Evolutionary conservation across 2,888 invertebrate genomes (phyloP), one percentile per base, ranked within the genome.

Genomic region (Nomada flava): DNA sequence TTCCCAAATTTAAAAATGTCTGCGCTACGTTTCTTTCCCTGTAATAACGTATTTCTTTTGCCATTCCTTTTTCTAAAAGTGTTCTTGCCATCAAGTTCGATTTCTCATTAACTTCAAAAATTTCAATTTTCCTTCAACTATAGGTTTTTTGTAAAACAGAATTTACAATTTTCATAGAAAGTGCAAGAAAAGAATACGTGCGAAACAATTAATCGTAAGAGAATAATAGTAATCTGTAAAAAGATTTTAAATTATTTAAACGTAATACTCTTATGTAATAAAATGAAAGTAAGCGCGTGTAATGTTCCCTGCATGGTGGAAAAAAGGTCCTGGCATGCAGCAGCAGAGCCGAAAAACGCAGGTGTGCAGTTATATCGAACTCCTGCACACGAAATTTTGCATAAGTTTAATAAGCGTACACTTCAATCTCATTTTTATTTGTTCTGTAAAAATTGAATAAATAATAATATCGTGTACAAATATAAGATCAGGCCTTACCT

Each of bases 381-480:
- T 55, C 20, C 11, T 67, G 62, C 78, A 78, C 65, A 67, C 23
- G 78, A 72, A 63, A 62, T 73, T 68, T 67, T 29, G 15, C 57
- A 63, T 69, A 64, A 78, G 63, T 75, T 63, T 57, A 76, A 62
- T 79, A 64, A 72, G 79, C 67, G 67, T 63, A 44, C 44, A 29
- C 68, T 68, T 59, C 60, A 55, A 20, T 44, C 62, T 68, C 60
- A 52, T 80, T 78, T 78, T 55, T 62, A 36, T 23, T 42, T 23
- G 44, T 63, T 44, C 78, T 71, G 62, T 72, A 80, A 78, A 80
- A 79, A 68, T 73, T 69, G n/a, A 72, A 80, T 80, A 80, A 80
- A 80, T 80, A 80, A 20, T 57, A 55, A 67, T 65, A 71, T 57
- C 42, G 63, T 57, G 23, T 64, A 50, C 50, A 23, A 62, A 75